Base-by-base conservation (phyloP, 2,888 invertebrate genomes). In the Macrosiphum euphorbiae region DNA sequence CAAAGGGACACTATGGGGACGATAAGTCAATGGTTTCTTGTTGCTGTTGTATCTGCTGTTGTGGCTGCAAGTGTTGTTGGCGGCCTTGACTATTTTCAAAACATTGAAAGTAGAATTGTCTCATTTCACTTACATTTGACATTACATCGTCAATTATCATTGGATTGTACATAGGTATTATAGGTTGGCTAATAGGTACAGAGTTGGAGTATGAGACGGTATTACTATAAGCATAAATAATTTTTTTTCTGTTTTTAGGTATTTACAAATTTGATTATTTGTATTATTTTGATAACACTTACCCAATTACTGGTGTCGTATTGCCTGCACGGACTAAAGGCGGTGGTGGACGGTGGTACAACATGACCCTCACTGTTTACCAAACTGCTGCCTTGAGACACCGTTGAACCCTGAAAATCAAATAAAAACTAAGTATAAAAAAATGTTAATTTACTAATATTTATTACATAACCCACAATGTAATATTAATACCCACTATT, bases 51-150 rank as follows among this genome's bases (percentile, higher is more conserved):
- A 20, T 26, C 4, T 61, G 91, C 16, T 92, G 92, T 7, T 88
- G 92, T n/a, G n/a, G n/a, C 1, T 88, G 92, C 20, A 89, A n/a
- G 16, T 92, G 92, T 50, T 90, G 93, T 16, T 90, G 90, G 52
- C 90, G 94, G 2, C 24, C 35, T 28, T 90, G 94, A 50, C 85
- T 58, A 55, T 1, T 8, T n/a, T 8, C 26, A 55, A 91, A 7
- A 28, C 87, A 86, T 85, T 35, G 92, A 61, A 5, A 41, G 10
- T 55, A 94, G 35, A 67, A 85, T 20, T 94, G 94, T 16, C 86
- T 86, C 20, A 86, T 11, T 61, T 86, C 86, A 89, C 11, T 90
- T 13, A 58, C 8, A 10, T 88, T 67, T 0, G 90, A 84, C 47
- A 89, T 84, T 13, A 47, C 35, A 89, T 13, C 88, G n/a, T 10